phyloP scores from a whole-genome alignment of 2,797 vertebrate species.

The Molossus alvarezi region DNA sequence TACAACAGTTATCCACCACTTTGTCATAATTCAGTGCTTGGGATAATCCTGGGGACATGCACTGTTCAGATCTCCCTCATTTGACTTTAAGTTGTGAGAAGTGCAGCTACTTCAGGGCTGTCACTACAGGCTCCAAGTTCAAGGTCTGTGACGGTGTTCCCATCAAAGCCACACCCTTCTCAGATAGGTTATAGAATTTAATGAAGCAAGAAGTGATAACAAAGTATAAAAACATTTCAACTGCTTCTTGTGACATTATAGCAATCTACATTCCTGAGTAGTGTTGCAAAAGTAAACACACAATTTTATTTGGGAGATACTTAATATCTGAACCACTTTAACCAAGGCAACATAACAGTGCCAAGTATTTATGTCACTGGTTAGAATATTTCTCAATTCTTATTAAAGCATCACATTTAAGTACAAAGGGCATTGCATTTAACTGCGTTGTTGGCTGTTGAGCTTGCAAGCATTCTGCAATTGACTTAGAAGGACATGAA shows the following conservation, averaged over 20 bases:
- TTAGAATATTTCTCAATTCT: neutral
- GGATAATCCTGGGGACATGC: fast-evolving
- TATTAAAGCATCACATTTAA: constrained; percentile 4
- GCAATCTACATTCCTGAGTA: neutral
- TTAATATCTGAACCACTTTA: neutral
- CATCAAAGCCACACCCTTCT: neutral
- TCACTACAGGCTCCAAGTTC: neutral
- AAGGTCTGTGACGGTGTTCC: neutral
- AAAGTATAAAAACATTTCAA: neutral
- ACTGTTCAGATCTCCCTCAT: neutral
- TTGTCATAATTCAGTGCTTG: neutral
- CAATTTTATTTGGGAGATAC: neutral
- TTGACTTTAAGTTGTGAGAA: neutral
- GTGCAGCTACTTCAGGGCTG: neutral
- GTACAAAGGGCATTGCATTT: neutral
- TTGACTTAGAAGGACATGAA: constrained; percentile 40
- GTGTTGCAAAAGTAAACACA: neutral
- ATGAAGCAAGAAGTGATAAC: neutral
- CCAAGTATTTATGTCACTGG: neutral
- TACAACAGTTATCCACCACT: no score
- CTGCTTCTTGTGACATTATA: neutral
- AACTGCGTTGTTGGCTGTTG: neutral
- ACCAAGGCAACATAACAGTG: neutral
- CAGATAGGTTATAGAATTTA: neutral
- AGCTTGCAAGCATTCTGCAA: constrained; percentile 4